A percentile compares a stretch with the other conserved stretches of the same genome.
Conservation (phyloP, 2,113 vertebrate species). For the Sorex fumeus region DNA sequence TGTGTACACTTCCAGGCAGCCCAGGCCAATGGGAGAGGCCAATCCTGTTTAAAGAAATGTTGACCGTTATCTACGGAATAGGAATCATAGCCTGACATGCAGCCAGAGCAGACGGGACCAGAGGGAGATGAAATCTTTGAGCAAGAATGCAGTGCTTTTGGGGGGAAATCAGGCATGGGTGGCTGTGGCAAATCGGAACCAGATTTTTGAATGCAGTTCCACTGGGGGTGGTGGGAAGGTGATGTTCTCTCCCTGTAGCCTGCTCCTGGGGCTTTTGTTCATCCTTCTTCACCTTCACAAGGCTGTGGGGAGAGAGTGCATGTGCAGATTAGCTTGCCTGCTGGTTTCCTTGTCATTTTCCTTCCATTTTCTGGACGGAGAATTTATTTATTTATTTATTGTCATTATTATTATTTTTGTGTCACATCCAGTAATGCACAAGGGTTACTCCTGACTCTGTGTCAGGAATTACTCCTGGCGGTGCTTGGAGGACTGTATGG, state of each 20-base stretch:
- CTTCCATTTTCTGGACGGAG: neutral
- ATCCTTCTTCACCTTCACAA: neutral
- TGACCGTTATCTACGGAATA: conserved; percentile 19
- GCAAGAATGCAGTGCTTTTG: conserved; percentile 73
- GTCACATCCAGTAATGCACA: too few species aligned
- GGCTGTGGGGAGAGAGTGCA: neutral
- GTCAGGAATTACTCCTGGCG: too few species aligned
- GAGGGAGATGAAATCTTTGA: conserved; percentile 80
- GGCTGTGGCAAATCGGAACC: conserved; percentile 71
- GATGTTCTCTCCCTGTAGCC: neutral
- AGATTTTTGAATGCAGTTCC: conserved; percentile 62
- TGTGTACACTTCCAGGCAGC: conserved; percentile 57
- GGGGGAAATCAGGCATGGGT: conserved; percentile 46
- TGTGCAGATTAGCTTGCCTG: neutral
- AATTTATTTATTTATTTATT: too few species aligned
- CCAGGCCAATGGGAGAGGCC: conserved; percentile 65
- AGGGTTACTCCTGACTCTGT: too few species aligned
- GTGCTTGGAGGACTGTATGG: too few species aligned
- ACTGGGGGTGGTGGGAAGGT: neutral
- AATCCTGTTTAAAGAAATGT: conserved; percentile 62
- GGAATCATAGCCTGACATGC: conserved; percentile 78
- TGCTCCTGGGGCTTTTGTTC: neutral
- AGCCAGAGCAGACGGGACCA: conserved; percentile 73
- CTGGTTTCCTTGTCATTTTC: conserved; percentile 15
- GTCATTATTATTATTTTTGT: too few species aligned